These are phyloP conservation scores for Acipenser ruthenus DNA, from an alignment of 2,797 vertebrate genomes.

Conservation along the genomic window DNA sequence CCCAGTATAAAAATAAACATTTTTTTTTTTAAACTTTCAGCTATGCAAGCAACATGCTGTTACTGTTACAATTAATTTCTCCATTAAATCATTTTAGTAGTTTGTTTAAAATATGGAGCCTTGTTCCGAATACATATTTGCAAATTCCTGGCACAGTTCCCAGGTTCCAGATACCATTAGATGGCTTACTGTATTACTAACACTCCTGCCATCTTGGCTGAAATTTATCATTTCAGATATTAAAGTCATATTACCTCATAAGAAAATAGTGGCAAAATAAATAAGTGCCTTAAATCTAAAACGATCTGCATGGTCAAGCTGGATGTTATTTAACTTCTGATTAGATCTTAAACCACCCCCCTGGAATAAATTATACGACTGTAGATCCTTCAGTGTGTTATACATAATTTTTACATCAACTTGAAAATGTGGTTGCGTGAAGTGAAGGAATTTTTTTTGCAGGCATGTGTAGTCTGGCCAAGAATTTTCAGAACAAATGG, in stretches of 20 bases:
- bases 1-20: conserved; percentile 29
- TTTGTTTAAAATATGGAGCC: conserved; percentile 6
- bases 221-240: conserved; percentile 18
- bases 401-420: background rate
- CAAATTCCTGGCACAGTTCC: conserved; percentile 6
- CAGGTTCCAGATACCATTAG: background rate
- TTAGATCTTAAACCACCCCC: conserved; percentile 6
- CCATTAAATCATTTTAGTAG: conserved; percentile 2
- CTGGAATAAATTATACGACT: conserved; percentile 1
- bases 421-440: background rate
- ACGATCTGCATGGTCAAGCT: conserved; percentile 6
- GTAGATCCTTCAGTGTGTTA: background rate
- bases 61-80: conserved; percentile 7
- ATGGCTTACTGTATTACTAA: conserved; percentile 1
- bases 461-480: background rate
- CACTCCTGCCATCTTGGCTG: conserved; percentile 1
- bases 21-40: background rate
- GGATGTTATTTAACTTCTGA: conserved; percentile 12
- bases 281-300: conserved; percentile 12
- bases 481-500: too few relatives aligned
- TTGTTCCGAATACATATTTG: background rate
- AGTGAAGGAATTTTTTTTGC: background rate
- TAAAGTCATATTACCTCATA: conserved; percentile 16
- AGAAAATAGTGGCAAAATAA: conserved; percentile 9
- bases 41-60: background rate